A percentile compares a stretch with the other conserved stretches of the same genome.
Conservation (phyloP, 1,140 invertebrate genomes). For the Aphis craccivora region DNA sequence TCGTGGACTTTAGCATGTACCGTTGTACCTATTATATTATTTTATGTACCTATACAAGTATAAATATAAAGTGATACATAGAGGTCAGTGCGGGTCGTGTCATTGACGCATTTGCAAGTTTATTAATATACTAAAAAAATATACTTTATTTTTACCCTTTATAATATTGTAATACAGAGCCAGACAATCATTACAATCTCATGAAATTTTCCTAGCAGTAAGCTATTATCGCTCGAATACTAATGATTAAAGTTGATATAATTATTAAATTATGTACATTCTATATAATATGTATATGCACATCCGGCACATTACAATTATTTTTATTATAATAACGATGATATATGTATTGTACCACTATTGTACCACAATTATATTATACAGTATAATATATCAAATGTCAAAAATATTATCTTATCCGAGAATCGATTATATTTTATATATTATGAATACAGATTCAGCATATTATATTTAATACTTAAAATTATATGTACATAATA, state of each 20-base stretch:
- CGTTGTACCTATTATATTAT: neutral
- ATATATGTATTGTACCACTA: neutral
- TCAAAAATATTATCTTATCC: too few species aligned
- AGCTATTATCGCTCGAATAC: neutral
- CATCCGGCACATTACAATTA: neutral
- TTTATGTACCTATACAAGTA: neutral
- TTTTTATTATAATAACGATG: neutral
- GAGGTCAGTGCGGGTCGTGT: constrained; percentile 25
- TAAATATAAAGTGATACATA: neutral
- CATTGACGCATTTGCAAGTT: constrained; percentile 21
- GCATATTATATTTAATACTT: too few species aligned
- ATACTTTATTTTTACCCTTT: constrained; percentile 5
- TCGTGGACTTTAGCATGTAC: neutral
- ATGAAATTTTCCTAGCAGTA: neutral
- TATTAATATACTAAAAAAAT: neutral
- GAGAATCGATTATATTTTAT: too few species aligned
- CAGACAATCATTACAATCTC: neutral
- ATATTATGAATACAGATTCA: too few species aligned
- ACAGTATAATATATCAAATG: too few species aligned
- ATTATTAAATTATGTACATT: neutral
- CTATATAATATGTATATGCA: neutral
- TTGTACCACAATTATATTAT: neutral
- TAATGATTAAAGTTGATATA: neutral
- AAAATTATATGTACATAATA: too few species aligned
- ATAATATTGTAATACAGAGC: neutral